Conservation (phyloP, 2,113 vertebrate species). For the Jaculus jaculus region DNA sequence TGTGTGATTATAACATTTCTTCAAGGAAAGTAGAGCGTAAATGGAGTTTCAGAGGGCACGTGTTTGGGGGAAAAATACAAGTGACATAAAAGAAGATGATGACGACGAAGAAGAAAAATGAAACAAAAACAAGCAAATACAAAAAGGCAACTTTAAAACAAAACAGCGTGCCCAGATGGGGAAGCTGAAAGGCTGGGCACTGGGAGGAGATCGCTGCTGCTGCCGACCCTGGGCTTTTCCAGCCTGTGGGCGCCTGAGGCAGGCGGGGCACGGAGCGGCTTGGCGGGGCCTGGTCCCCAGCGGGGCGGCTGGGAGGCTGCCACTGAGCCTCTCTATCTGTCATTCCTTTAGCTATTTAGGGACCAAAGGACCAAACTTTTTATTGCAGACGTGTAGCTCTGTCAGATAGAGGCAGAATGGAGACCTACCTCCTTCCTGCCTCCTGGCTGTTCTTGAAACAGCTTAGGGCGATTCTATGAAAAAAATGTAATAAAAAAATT, state of each 20-base stretch:
- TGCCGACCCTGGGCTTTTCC: slow-evolving; percentile 84
- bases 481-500: slow-evolving; percentile 84
- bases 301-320: slow-evolving; percentile 87
- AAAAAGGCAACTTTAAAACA: slow-evolving; percentile 82
- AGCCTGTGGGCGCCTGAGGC: slow-evolving; percentile 74
- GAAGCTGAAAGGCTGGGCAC: slow-evolving; percentile 85
- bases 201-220: slow-evolving; percentile 86
- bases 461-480: slow-evolving; percentile 93
- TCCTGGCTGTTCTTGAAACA: slow-evolving; percentile 93
- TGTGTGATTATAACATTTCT: slow-evolving; percentile 91
- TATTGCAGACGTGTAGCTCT: slow-evolving; percentile 99
- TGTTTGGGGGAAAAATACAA: slow-evolving; percentile 82
- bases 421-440: slow-evolving; percentile 90
- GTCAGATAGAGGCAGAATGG: slow-evolving; percentile 88
- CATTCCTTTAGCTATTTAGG: slow-evolving; percentile 99
- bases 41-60: slow-evolving; percentile 86
- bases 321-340: slow-evolving; percentile 95
- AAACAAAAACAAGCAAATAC: slow-evolving; percentile 46
- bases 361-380: slow-evolving; percentile 99
- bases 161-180: slow-evolving; percentile 82
- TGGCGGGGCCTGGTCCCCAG: slow-evolving; percentile 75
- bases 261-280: slow-evolving; percentile 69
- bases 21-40: slow-evolving; percentile 88
- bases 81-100: slow-evolving; percentile 73
- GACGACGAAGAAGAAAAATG: slow-evolving; percentile 78